Percentiles rank a stretch among this genome's conserved stretches.
Conservation (phyloP, 2,113 vertebrate genomes). For the Amblyornis subalaris region DNA sequence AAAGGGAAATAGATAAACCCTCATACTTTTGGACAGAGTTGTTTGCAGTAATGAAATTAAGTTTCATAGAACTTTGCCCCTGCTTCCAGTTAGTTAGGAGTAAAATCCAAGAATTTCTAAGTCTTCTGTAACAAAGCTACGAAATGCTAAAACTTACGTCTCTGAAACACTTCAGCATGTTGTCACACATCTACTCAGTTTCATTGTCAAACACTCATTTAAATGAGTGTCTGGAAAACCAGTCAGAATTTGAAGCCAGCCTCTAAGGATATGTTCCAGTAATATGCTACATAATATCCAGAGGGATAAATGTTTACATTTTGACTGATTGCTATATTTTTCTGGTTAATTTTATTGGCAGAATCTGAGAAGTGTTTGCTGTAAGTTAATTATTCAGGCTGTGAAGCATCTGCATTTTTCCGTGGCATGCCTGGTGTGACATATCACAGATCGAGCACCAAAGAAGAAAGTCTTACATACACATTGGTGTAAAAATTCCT, state of each 20-base stretch:
- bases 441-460: neutral
- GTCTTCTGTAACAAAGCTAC: neutral
- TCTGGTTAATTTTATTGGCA: neutral
- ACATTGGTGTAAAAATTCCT: neutral
- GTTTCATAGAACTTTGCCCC: neutral
- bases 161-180: neutral
- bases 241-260: neutral
- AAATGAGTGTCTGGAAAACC: neutral
- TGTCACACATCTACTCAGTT: neutral
- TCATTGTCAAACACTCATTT: neutral
- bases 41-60: neutral
- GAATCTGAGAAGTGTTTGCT: neutral
- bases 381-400: neutral
- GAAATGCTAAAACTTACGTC: neutral
- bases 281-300: neutral
- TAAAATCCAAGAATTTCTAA: neutral
- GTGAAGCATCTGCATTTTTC: neutral
- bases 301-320: neutral
- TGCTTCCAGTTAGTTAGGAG: neutral
- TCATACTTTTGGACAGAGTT: neutral
- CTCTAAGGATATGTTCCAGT: neutral
- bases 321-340: neutral
- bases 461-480: neutral
- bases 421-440: rapidly evolving
- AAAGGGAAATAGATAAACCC: neutral